Conservation (phyloP, 2,797 vertebrate species). For the Eleutherodactylus coqui region DNA sequence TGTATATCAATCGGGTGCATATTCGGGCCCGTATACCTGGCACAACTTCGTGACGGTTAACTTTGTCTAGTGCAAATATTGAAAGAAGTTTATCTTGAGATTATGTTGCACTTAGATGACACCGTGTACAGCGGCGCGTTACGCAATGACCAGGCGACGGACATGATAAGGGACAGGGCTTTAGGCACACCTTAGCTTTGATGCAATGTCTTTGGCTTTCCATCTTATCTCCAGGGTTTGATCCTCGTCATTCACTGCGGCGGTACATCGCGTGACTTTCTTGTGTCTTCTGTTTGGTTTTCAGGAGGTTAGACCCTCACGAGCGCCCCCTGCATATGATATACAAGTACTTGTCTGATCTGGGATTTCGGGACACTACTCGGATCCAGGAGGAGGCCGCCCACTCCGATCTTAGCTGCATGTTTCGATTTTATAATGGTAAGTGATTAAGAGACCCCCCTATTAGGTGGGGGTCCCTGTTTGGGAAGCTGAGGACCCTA, state of each 20-base stretch:
- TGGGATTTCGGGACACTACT: slow-evolving; percentile 87
- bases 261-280: not conserved
- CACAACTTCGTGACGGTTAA: not conserved
- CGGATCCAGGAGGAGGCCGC: slow-evolving; percentile 92
- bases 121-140: not conserved
- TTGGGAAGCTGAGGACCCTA: too few species aligned
- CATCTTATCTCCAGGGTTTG: not conserved
- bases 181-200: not conserved
- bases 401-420: slow-evolving; percentile 94
- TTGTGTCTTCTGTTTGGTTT: slow-evolving; percentile 38
- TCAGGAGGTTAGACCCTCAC: slow-evolving; percentile 87
- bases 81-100: not conserved
- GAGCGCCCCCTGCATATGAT: slow-evolving; percentile 93
- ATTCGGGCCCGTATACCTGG: not conserved
- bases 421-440: slow-evolving; percentile 96
- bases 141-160: not conserved
- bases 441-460: too few species aligned
- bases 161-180: not conserved
- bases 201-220: not conserved
- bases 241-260: not conserved
- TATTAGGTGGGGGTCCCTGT: too few species aligned
- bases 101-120: not conserved
- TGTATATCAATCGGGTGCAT: not conserved
- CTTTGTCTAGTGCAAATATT: slow-evolving; percentile 14
- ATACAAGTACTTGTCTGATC: slow-evolving; percentile 87